Conservation (phyloP, 2,888 invertebrate genomes). For the Eupithecia inturbata region DNA sequence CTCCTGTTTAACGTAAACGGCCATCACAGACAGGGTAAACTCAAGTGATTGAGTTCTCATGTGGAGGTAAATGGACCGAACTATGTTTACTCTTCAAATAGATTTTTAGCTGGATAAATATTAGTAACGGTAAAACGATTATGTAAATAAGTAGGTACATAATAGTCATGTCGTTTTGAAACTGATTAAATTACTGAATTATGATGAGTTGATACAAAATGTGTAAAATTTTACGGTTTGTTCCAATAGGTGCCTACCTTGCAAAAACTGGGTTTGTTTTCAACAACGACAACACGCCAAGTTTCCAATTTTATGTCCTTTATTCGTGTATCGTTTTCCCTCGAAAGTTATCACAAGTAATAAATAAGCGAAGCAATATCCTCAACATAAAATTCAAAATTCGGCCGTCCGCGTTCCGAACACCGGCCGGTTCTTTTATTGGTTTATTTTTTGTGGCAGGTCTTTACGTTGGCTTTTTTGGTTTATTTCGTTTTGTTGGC, state of each 20-base stretch:
- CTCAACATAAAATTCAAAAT: conserved; percentile 51
- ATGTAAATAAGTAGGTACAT: too few relatives aligned
- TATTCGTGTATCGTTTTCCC: conserved; percentile 13
- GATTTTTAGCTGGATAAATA: background rate
- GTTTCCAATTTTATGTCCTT: background rate
- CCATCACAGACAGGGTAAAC: conserved; percentile 22
- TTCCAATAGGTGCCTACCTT: background rate
- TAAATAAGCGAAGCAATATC: conserved; percentile 47
- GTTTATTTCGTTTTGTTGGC: conserved; percentile 68
- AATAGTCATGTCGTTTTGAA: too few relatives aligned
- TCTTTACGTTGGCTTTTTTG: conserved; percentile 63
- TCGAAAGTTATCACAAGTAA: conserved; percentile 34
- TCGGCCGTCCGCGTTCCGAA: conserved; percentile 64
- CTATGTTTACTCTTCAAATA: conserved; percentile 19
- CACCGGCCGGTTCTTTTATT: conserved; percentile 65
- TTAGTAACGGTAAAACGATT: too few relatives aligned
- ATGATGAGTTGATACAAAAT: too few relatives aligned
- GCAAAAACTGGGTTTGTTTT: background rate
- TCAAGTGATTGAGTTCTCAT: conserved; percentile 20
- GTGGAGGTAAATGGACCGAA: conserved; percentile 26
- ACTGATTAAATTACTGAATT: too few relatives aligned
- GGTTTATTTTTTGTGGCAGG: conserved; percentile 78
- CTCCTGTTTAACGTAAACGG: conserved; percentile 29
- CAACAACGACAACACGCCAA: background rate
- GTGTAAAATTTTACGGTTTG: too few relatives aligned